Evolutionary conservation across 2,888 invertebrate genomes (phyloP), one percentile per base, ranked within the genome.

Genomic region (Gryllus longicercus): DNA sequence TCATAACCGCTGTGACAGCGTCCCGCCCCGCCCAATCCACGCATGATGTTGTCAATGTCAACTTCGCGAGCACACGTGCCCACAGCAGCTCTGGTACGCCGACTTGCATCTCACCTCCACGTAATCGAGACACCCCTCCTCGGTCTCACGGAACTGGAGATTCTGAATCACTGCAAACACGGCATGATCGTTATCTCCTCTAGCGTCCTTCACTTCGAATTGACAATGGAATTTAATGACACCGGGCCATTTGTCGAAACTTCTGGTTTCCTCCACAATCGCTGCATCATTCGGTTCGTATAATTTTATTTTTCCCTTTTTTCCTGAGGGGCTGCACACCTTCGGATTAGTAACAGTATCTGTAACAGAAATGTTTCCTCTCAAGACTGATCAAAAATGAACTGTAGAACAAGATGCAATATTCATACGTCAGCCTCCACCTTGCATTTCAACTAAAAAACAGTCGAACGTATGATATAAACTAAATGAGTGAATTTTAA

Each of bases 91-190:
- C 38, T 38, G 5, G 1, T 38, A 38, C 38, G 38, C 38, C 38
- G 38, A 38, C 38, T 38, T 38, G 38, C 38, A 8, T 38, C 38
- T 14, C n/a, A 63, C 63, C 63, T 63, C 63, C 16, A 63, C 63
- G 63, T 18, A 63, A n/a, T 63, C 63, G 14, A 63, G 63, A 63
- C 63, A 63, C 14, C n/a, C n/a, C 3, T 63, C 63, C n/a, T 63
- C 63, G 5, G 63, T 18, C 14, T n/a, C 63, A 63, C 63, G 63
- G n/a, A 63, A 63, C n/a, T 63, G 14, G 63, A 63, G 63, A 18
- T 63, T 63, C 63, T 63, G 63, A 63, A 63, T 63, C 63, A 63
- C 63, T 63, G 63, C 63, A 63, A 63, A 63, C n/a, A 63, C 8
- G 0, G 16, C 14, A 5, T n/a, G 63, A 63, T n/a, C 63, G n/a